Base-by-base conservation (phyloP, 1,140 invertebrate species). In the Charaxes varanes region DNA sequence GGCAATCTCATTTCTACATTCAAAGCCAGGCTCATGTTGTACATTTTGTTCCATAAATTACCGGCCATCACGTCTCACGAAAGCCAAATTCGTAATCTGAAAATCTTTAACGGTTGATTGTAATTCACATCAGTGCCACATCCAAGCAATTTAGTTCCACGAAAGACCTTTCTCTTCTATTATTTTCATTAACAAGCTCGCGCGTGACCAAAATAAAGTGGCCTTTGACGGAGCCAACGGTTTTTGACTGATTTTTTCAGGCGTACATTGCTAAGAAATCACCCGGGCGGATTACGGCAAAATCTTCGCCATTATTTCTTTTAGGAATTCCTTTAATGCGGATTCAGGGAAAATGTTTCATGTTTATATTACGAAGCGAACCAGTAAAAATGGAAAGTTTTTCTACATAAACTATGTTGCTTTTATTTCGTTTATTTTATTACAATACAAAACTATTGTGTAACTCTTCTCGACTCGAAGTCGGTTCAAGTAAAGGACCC, bases 131-230 rank as follows among this genome's bases (percentile, higher is more conserved):
- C 40, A 32, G 21, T 53, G 37, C 34, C 56, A 52, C 51, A 49
- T 65, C 44, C 50, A 35, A 38, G 48, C 37, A 53, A 54, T 49
- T 53, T 60, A 55, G 54, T 33, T 67, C 51, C 41, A 37, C 43
- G 54, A 45, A 30, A 33, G 41, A 35, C 56, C 53, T 59, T 64
- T 55, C 51, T 61, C 53, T 61, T 46, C 64, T 73, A 73, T 77
- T 77, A 73, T 77, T 73, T 69, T 71, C 66, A 72, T 72, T 76
- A 74, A 65, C 66, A 63, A 63, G 57, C 47, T 27, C 6, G 58
- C 43, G 52, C 68, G 69, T 76, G 67, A 71, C 66, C 58, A 43
- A 71, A 71, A 73, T 72, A 71, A 65, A 76, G 47, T 64, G 58
- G 48, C 49, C 59, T 67, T 65, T 64, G 54, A 65, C 56, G 55